Evolutionary conservation across 2,888 invertebrate genomes (phyloP).

Genomic region (Augochlorella aurata): DNA sequence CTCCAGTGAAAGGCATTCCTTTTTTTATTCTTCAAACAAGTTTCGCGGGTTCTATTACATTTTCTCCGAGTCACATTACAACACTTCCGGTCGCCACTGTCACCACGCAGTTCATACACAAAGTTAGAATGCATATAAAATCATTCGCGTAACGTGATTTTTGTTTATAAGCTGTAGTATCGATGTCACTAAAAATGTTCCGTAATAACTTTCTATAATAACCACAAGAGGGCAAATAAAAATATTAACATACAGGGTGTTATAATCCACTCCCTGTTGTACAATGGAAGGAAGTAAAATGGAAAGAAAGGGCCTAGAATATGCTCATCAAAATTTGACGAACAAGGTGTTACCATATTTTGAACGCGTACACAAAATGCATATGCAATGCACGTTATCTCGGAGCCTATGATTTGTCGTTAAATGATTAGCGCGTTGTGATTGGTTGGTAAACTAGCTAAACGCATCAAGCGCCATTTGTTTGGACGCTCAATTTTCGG

Average conservation of each 20-base stretch:
- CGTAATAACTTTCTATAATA: background rate
- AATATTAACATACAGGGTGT: background rate
- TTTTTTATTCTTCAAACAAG: conserved; percentile 27
- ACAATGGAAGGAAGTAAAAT: background rate
- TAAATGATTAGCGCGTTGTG: background rate
- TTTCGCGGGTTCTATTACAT: conserved; percentile 18
- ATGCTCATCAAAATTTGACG: no score
- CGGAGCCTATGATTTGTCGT: conserved; percentile 20
- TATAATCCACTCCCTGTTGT: background rate
- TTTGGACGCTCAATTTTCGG: conserved; percentile 61
- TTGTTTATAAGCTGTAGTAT: background rate
- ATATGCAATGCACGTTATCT: background rate
- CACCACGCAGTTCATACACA: background rate
- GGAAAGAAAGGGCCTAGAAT: no score
- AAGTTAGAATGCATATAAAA: background rate
- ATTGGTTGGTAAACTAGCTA: conserved; percentile 19
- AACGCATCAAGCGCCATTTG: conserved; percentile 59
- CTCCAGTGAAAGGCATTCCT: conserved; percentile 31
- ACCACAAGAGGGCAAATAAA: background rate
- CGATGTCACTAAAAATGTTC: background rate
- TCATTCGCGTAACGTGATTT: background rate
- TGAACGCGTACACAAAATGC: background rate
- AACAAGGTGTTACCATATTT: background rate
- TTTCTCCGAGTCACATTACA: background rate
- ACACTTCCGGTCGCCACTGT: background rate